These are phyloP conservation scores for Pseudochaenichthys georgianus DNA, from an alignment of 2,797 vertebrate genomes.

Conservation along the genomic window DNA sequence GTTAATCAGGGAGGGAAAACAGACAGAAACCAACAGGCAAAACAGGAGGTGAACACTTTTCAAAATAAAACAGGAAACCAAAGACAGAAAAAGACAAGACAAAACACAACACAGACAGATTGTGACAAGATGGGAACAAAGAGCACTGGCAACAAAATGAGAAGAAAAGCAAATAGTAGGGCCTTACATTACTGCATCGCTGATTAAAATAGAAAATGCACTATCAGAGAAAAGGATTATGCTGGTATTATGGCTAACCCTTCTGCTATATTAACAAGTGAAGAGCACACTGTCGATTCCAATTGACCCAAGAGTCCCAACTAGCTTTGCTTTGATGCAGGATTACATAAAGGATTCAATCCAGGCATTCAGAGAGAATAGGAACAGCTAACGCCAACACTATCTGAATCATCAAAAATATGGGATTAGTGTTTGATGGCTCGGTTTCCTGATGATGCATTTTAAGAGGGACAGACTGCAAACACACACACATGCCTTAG, in stretches of 20 bases:
- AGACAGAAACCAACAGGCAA: no score
- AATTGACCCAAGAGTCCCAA: conserved; percentile 51
- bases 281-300: conserved; percentile 55
- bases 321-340: conserved; percentile 56
- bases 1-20: no score
- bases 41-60: no score
- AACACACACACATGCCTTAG: neutral
- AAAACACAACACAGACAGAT: no score
- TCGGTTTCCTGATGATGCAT: conserved; percentile 61
- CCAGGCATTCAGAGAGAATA: conserved; percentile 62
- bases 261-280: conserved; percentile 42
- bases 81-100: no score
- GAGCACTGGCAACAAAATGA: neutral
- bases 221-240: conserved; percentile 44
- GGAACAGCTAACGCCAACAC: conserved; percentile 57
- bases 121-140: neutral
- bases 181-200: neutral
- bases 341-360: conserved; percentile 72
- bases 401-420: conserved; percentile 72
- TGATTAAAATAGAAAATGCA: conserved; percentile 29
- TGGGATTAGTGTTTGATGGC: conserved; percentile 67
- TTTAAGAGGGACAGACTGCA: conserved; percentile 53
- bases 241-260: conserved; percentile 37
- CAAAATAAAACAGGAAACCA: no score
- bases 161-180: conserved; percentile 12